Percentiles rank a stretch among this genome's conserved stretches.
phyloP scores from a whole-genome alignment of 2,797 vertebrate genomes.

The Champsocephalus esox region DNA sequence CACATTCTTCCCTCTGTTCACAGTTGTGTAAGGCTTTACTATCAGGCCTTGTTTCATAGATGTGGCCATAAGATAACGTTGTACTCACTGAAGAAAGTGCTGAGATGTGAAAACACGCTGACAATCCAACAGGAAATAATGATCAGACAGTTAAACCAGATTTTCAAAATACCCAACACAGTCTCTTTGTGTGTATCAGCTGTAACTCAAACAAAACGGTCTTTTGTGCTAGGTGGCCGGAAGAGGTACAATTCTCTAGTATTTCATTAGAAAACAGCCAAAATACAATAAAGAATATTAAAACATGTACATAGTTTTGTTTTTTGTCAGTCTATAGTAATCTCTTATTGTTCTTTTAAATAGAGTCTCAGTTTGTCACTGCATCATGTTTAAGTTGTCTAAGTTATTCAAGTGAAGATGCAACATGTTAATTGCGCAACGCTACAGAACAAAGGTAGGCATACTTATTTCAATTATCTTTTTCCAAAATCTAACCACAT shows the following conservation, averaged over 20 bases:
- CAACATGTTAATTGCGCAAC: too few relatives aligned
- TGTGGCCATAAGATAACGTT: background rate
- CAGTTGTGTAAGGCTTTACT: background rate
- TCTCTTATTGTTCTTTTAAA: background rate
- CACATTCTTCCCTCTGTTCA: constrained; percentile 25
- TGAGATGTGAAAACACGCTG: constrained; percentile 11
- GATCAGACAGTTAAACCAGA: background rate
- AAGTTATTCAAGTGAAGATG: too few relatives aligned
- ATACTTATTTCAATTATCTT: too few relatives aligned
- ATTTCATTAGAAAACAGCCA: background rate
- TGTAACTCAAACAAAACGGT: background rate
- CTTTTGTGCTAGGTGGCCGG: background rate
- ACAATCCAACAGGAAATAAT: background rate
- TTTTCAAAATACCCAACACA: background rate
- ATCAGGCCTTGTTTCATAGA: background rate
- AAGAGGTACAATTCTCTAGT: background rate
- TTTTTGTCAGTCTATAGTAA: background rate
- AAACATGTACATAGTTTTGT: background rate
- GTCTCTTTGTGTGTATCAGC: background rate
- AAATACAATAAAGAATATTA: background rate
- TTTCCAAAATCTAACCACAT: too few relatives aligned
- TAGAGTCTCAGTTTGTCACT: background rate
- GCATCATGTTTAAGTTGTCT: too few relatives aligned
- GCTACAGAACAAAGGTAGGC: too few relatives aligned
- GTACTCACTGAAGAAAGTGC: background rate